Percentiles rank a stretch among this genome's conserved stretches.
phyloP scores from a whole-genome alignment of 2,113 vertebrate species.

The Aix galericulata region DNA sequence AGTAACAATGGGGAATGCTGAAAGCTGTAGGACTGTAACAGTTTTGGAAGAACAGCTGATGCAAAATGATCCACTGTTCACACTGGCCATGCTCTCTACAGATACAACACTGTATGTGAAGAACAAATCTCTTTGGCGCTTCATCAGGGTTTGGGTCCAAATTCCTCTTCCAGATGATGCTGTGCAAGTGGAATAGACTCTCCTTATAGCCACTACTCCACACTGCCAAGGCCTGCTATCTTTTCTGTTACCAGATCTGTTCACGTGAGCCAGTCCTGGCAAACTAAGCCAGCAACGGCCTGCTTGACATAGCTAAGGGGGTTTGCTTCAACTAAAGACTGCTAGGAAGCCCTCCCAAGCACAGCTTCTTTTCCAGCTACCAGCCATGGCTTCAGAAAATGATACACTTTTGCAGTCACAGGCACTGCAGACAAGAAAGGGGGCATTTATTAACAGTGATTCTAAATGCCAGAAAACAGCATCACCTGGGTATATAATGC shows the following conservation, averaged over 20 bases:
- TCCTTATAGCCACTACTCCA: neutral
- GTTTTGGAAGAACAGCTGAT: neutral
- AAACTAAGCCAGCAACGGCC: neutral
- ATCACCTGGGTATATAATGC: slow-evolving; percentile 90
- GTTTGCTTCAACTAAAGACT: neutral
- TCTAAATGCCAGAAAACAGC: neutral
- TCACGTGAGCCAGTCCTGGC: neutral
- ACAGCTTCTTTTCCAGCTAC: neutral
- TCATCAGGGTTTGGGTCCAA: neutral
- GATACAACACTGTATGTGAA: neutral
- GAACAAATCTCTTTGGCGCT: neutral
- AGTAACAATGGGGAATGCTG: neutral
- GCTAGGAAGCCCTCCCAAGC: neutral
- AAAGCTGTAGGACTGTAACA: neutral
- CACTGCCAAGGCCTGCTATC: neutral
- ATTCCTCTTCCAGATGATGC: neutral
- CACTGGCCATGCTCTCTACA: neutral
- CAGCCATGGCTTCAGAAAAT: neutral
- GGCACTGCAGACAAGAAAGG: neutral
- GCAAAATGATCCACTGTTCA: neutral
- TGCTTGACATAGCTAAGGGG: neutral
- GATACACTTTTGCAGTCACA: neutral
- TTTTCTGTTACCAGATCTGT: neutral
- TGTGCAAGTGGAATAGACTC: neutral
- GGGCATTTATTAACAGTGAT: neutral